Conservation (phyloP, 2,797 vertebrate species). For the Notoglanidium macrostoma region DNA sequence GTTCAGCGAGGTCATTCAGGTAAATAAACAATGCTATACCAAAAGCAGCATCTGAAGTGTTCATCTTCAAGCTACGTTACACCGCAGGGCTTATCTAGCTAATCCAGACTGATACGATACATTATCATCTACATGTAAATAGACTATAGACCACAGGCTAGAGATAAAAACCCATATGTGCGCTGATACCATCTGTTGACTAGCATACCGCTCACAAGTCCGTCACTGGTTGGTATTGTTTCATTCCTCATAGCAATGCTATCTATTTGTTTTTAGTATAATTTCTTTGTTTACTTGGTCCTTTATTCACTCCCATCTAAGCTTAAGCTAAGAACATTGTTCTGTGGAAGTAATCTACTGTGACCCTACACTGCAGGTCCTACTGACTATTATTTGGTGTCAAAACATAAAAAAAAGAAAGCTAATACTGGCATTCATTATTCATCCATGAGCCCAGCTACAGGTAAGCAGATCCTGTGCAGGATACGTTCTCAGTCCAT, state of each 20-base stretch:
- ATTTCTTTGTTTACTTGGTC: background rate
- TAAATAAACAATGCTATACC: constrained; percentile 35
- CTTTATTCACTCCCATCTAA: background rate
- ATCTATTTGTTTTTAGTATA: background rate
- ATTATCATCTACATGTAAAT: constrained; percentile 17
- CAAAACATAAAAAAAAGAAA: constrained; percentile 49
- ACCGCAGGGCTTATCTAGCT: constrained; percentile 38
- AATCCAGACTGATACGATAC: constrained; percentile 15
- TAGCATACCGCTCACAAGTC: background rate
- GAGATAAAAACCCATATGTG: background rate
- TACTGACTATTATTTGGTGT: background rate
- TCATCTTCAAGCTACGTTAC: constrained; percentile 46
- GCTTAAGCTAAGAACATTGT: background rate
- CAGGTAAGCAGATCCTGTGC: constrained; percentile 59
- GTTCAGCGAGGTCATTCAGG: constrained; percentile 12
- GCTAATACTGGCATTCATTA: constrained; percentile 67
- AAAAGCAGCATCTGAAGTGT: constrained; percentile 41
- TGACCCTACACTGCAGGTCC: constrained; percentile 1
- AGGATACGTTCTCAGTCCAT: background rate
- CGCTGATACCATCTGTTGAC: background rate
- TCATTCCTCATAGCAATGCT: background rate
- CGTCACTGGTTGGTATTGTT: background rate
- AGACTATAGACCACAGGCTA: constrained; percentile 19
- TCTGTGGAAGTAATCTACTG: background rate
- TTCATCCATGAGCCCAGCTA: constrained; percentile 53